Evolutionary conservation across 2,888 invertebrate species (phyloP), one percentile per base, ranked within the genome.

Genomic region (Dryocosmus kuriphilus): DNA sequence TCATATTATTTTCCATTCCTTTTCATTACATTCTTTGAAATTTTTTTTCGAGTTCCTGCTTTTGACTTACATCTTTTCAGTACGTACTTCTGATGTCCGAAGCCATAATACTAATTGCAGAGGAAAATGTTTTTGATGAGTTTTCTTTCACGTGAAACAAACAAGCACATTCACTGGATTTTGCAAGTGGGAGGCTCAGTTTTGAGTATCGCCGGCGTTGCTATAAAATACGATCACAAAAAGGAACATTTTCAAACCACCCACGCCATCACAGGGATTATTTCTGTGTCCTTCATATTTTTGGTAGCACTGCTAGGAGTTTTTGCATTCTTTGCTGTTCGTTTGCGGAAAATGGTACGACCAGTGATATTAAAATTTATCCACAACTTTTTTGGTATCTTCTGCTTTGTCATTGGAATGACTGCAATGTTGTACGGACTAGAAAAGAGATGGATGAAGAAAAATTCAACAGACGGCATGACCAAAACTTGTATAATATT

Each of bases 371-470:
- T 92, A 27, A 94, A 93, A 83, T 92, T 93, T 14, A 80, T 92
- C 16, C 94, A 94, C 87, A 90, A 93, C 78, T 89, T 93, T n/a
- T 90, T 94, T 2, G 94, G 94, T 14, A 89, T 93, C 16, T 89
- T 92, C 67, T 92, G 94, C 2, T 88, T 94, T 51, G 88, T 91
- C 14, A 92, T 94, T 89, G 94, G 94, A 1, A 93, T 94, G 83
- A 88, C 92, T 0, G 90, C 89, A 0, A 84, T 88, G 71, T 87
- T 87, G 73, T 83, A 85, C 62, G 88, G 88, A 3, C 90, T 88
- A 71, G 51, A 85, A 32, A 88, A 88, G 30, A 67, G 19, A 0
- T 86, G 86, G 85, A 77, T 88, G 79, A 22, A 62, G 7, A 1
- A 27, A 1, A 24, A 74, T 4, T 71, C 79, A 1, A 3, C 51